phyloP scores from a whole-genome alignment of 2,797 vertebrate genomes.

The Ctenopoma multispine region DNA sequence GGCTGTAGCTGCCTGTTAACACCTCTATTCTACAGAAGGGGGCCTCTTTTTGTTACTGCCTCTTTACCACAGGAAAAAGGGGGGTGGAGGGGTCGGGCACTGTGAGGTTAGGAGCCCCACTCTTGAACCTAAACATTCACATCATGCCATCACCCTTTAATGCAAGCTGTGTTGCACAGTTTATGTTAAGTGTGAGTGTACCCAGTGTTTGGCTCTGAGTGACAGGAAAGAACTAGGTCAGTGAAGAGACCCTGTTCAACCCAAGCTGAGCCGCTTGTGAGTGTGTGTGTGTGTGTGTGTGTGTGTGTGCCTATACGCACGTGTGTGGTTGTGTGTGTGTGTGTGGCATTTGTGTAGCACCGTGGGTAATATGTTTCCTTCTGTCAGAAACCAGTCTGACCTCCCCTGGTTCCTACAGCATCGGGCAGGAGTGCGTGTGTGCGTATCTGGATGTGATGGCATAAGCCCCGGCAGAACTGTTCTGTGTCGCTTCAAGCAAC shows the following conservation, averaged over 20 bases:
- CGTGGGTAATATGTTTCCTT: conserved; percentile 72
- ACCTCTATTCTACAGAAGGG: conserved; percentile 68
- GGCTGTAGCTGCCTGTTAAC: conserved; percentile 70
- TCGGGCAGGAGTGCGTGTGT: conserved; percentile 30
- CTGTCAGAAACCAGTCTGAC: conserved; percentile 69
- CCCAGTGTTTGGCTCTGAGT: conserved; percentile 52
- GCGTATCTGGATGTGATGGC: conserved; percentile 14
- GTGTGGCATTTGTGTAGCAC: conserved; percentile 57
- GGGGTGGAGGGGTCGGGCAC: background rate
- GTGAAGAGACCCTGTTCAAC: conserved; percentile 67
- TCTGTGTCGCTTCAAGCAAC: conserved; percentile 54
- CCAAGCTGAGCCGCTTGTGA: conserved; percentile 50
- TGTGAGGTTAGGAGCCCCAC: conserved; percentile 40
- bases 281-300: conserved; percentile 14
- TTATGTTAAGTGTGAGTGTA: conserved; percentile 45
- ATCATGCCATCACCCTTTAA: conserved; percentile 31
- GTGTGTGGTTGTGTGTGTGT: background rate
- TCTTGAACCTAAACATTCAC: conserved; percentile 55
- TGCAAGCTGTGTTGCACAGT: conserved; percentile 41
- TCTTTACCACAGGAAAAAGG: conserved; percentile 50
- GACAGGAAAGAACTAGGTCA: conserved; percentile 79
- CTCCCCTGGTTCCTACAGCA: conserved; percentile 64
- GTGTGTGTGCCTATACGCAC: conserved; percentile 25
- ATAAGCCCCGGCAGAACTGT: conserved; percentile 55
- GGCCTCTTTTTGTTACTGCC: conserved; percentile 72